Evolutionary conservation across 2,888 invertebrate genomes (phyloP).

Genomic region (Athalia rosae): DNA sequence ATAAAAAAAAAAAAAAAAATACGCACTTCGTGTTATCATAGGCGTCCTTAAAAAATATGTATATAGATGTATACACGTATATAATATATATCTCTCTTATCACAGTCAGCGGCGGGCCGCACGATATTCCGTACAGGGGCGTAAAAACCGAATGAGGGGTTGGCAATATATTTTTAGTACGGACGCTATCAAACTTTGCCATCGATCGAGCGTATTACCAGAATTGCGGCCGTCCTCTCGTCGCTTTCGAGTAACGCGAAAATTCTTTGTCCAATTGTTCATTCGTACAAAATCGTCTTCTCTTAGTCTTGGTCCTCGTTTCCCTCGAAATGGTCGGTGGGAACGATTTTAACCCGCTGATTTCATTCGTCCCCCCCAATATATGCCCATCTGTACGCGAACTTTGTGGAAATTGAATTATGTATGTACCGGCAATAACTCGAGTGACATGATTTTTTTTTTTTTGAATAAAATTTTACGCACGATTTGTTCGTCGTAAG

Average conservation of each 20-base stretch:
- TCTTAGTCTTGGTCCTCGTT: no score
- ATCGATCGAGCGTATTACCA: no score
- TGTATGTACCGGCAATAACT: no score
- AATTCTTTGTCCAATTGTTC: no score
- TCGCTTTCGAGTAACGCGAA: no score
- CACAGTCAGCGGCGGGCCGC: conserved; percentile 67
- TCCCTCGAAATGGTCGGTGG: no score
- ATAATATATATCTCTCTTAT: conserved; percentile 63
- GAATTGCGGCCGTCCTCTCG: no score
- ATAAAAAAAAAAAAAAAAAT: no score
- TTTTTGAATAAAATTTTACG: not conserved
- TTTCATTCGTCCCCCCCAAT: not conserved
- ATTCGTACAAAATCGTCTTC: no score
- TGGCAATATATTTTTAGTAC: not conserved
- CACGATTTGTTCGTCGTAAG: not conserved
- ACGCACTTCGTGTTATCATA: conserved; percentile 45
- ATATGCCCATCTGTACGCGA: not conserved
- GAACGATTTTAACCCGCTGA: no score
- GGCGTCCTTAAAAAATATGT: conserved; percentile 58
- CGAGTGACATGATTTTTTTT: no score
- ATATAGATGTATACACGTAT: not conserved
- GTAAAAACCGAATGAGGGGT: conserved; percentile 35
- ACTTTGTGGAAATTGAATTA: not conserved
- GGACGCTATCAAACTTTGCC: not conserved
- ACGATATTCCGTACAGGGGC: conserved; percentile 52